Base-by-base conservation (phyloP, 2,888 invertebrate species). In the Polylopha cassiicola region DNA sequence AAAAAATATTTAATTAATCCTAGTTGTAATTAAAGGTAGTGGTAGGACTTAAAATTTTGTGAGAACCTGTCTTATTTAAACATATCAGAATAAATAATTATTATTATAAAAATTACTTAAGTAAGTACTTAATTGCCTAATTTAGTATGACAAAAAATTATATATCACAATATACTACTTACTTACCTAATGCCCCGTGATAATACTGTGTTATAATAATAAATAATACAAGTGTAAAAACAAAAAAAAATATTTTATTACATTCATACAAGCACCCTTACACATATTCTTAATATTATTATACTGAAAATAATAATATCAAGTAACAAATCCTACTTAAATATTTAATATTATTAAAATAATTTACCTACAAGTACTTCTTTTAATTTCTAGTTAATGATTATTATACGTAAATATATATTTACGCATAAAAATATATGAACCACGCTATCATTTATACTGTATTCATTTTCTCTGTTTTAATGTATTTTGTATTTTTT, bases 271-370 rank as follows among this genome's bases (percentile, higher is more conserved):
- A 60, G 63, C 62, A 64, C 61, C 51, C 61, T 65, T 61, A 54
- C 61, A 62, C 47, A 39, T 44, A 48, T 61, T 75, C 78, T 79
- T 78, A 54, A 57, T 76, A 78, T 77, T 72, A 75, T 79, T 78
- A 78, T 72, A 58, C 44, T 48, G 8, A 59, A 37, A 68, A 77
- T 78, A 79, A 79, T 64, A 77, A 77, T 73, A 72, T n/a, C 43
- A 67, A 73, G 72, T 61, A 61, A 47, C 37, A 48, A 45, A n/a
- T 14, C 30, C 9, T 9, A 13, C 31, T 17, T 13, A 34, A 33
- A n/a, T 47, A 51, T 46, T 55, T 53, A 45, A 39, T 51, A 50
- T 51, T 47, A 43, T 51, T 52, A 50, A 29, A 11, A 5, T 50
- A 31, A 20, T 32, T 36, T n/a, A n/a, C n/a, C n/a, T n/a, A n/a